Evolutionary conservation across 2,113 vertebrate species (phyloP), one percentile per base, ranked within the genome.

Genomic region (Stictonetta naevosa): DNA sequence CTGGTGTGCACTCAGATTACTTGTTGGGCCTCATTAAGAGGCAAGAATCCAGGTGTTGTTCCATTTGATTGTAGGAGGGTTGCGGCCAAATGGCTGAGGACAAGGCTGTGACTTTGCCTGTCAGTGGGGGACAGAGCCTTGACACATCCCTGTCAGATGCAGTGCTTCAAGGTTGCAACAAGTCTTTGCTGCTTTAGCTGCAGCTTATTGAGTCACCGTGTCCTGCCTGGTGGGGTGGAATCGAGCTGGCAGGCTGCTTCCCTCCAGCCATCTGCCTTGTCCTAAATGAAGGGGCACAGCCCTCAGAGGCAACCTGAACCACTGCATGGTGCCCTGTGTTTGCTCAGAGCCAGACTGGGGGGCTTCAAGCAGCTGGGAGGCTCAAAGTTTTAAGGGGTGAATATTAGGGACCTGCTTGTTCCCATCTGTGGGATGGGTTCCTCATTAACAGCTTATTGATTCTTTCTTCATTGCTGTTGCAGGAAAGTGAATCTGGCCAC

Each of bases 41-140:
- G 72, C 42, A 86, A 31, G 69, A 96, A 92, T 97, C 73, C 85
- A 94, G 94, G 85, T 96, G 79, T n/a, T 93, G 76, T 88, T 93
- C 46, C 8, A 36, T 63, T 78, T 86, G 84, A 64, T 79, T 92
- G 71, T 5, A 29, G 53, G 60, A 66, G 44, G n/a, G 28, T 38
- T 75, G 36, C 55, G 64, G 79, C 84, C 67, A 83, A 74, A 67
- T 0, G 7, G 87, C 79, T 81, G 75, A 93, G 68, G 59, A 90
- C 42, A 36, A 62, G 79, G 42, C 67, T 83, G 46, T 75, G 75
- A 60, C 92, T 93, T 91, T 40, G 40, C 31, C 31, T 78, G 11
- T 40, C 40, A 63, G 11, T 90, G 34, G 16, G 26, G 55, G 29
- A 23, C 60, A 68, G 63, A 86, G 63, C 52, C 22, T 72, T 72